Base-by-base conservation (phyloP, 1,140 invertebrate species). In the Dinothrombium tinctorium region DNA sequence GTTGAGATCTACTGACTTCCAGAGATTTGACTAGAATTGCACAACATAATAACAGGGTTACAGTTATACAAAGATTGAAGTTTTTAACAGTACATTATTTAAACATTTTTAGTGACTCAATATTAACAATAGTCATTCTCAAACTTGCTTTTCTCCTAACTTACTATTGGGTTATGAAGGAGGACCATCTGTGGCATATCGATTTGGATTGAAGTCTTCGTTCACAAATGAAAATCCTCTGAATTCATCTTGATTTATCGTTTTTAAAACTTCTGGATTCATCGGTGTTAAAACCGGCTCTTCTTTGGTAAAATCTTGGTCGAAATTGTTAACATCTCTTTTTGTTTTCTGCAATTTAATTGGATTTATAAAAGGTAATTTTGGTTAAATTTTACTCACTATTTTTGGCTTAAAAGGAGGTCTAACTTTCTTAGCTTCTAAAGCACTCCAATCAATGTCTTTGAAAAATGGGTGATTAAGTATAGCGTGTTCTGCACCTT, bases 341-440 rank as follows among this genome's bases (percentile, higher is more conserved):
- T 84, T 79, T 57, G 75, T 86, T 76, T 87, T 90, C 90, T 96
- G 67, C 24, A 54, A 46, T 49, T 53, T 49, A 46, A 46, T n/a
- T n/a, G n/a, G n/a, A n/a, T n/a, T n/a, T n/a, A n/a, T 33, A 33
- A 23, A 35, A 22, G 20, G 37, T 39, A 25, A 25, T 25, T 9
- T 11, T 39, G 37, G n/a, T 23, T 11, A 14, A 11, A 25, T 14
- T 35, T 9, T 37, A 73, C 78, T 76, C 68, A 95, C 87, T 63
- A 94, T 87, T 74, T 83, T 90, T 47, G 92, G 92, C 58, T 79
- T 83, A 65, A 96, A 96, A 48, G 92, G 92, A 51, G 92, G 87
- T 58, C 82, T 83, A 33, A 98, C 72, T 63, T 75, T 75, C 35
- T 84, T 67, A 40, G 69, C 69, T 61, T 92, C 86, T 33, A 99